Evolutionary conservation across 2,797 vertebrate genomes (phyloP).

Genomic region (Triplophysa bombifrons): DNA sequence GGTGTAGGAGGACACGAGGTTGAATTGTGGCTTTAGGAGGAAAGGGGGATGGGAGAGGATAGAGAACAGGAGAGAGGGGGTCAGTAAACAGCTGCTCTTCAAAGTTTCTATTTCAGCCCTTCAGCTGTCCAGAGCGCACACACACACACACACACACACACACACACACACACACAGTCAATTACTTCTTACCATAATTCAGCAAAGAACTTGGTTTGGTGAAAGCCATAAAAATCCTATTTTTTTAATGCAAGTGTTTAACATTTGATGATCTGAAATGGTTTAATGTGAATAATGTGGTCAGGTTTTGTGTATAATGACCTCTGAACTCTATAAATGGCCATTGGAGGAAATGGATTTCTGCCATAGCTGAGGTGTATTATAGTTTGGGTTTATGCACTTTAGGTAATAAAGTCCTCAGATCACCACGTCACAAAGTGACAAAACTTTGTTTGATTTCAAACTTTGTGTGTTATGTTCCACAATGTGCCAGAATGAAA

Average conservation of each 20-base stretch:
- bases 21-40: neutral
- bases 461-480: too few species aligned
- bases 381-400: too few species aligned
- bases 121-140: conserved; percentile 48
- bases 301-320: neutral
- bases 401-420: too few species aligned
- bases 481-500: too few species aligned
- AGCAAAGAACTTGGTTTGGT: neutral
- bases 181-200: neutral
- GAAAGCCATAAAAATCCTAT: neutral
- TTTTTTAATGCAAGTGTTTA: neutral
- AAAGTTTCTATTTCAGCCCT: conserved; percentile 45
- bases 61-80: conserved; percentile 42
- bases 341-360: neutral
- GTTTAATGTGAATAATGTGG: neutral
- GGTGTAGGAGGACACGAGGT: conserved; percentile 23
- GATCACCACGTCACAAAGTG: too few species aligned
- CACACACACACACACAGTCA: too few species aligned
- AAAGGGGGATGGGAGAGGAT: conserved; percentile 6
- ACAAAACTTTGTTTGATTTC: too few species aligned
- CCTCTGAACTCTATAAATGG: neutral
- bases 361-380: too few species aligned
- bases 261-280: neutral
- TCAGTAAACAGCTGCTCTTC: conserved; percentile 56
- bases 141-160: neutral